Evolutionary conservation across 2,113 vertebrate genomes (phyloP), one percentile per base, ranked within the genome.

Genomic region (Oreochromis aureus): DNA sequence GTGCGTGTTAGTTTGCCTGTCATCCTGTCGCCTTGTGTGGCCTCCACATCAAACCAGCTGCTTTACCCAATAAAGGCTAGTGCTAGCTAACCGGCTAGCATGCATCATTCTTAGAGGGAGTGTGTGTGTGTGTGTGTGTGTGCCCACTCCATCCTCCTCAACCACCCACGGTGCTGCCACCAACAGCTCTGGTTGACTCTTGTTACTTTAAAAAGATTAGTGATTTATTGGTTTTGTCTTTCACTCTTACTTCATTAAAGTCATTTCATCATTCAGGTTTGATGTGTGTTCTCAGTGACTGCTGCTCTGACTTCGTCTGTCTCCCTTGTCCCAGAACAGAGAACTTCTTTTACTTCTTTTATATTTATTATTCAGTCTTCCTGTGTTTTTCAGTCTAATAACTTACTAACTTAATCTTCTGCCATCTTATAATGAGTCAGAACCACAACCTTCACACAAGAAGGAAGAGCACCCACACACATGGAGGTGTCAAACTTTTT

Each of bases 21-120:
- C 90, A 85, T 92, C 88, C 69, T 85, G 87, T 87, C 93, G 55
- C 93, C 56, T 91, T 95, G 95, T 95, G 95, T 95, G 94, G 95
- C 84, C 93, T 58, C 90, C 90, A 93, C 93, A 95, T 94, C 93
- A 95, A 94, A 94, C 91, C 90, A 86, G 86, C 90, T 90, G 91
- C 89, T 85, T 32, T 91, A 91, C 93, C 92, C 93, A 89, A 90
- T 91, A 92, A 92, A 93, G 88, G 83, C 89, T 92, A 92, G 81
- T 10, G n/a, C 19, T 92, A 84, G 93, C 91, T 92, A 84, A 85
- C 80, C 56, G 18, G 89, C 92, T 92, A 92, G 85, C 22, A 83
- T 86, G 24, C 83, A 87, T 94, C 92, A 83, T 27, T 89, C 87
- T 34, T 13, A 34, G 19, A 10, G 83, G 73, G 3, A 0, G 56